A percentile compares a stretch with the other conserved stretches of the same genome.
These are phyloP conservation scores for Chionoecetes opilio DNA, from an alignment of 1,140 invertebrate genomes.

Conservation along the genomic window DNA sequence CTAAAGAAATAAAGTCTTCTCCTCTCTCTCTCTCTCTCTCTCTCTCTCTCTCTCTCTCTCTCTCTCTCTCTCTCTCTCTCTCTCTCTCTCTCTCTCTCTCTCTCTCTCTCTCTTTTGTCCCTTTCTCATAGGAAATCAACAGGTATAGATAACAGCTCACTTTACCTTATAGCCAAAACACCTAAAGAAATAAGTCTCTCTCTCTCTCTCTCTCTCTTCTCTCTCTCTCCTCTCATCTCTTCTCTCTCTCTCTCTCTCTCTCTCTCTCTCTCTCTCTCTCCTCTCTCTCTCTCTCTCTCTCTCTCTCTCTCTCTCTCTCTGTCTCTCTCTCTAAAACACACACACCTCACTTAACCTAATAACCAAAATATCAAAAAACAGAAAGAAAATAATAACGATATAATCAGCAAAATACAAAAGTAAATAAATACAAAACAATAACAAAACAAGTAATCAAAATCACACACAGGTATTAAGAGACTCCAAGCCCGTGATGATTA, in stretches of 20 bases:
- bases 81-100: no score
- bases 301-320: constrained; percentile 44
- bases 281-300: no score
- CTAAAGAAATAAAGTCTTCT: no score
- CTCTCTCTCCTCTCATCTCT: background rate
- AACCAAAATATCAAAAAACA: background rate
- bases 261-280: background rate
- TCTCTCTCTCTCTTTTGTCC: no score
- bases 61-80: no score
- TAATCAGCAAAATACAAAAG: no score
- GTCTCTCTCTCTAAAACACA: background rate
- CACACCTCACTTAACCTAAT: background rate
- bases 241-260: constrained; percentile 19
- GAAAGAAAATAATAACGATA: no score
- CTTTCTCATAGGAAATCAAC: no score
- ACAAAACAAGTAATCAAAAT: background rate
- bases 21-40: constrained; percentile 5
- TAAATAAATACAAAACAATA: no score
- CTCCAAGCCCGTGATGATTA: background rate
- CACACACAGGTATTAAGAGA: background rate
- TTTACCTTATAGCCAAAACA: no score
- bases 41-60: background rate
- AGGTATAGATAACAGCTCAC: no score
- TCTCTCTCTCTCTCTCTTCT: constrained; percentile 43
- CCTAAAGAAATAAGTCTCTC: no score